Conservation (phyloP, 2,797 vertebrate species). For the Harpagifer antarcticus region DNA sequence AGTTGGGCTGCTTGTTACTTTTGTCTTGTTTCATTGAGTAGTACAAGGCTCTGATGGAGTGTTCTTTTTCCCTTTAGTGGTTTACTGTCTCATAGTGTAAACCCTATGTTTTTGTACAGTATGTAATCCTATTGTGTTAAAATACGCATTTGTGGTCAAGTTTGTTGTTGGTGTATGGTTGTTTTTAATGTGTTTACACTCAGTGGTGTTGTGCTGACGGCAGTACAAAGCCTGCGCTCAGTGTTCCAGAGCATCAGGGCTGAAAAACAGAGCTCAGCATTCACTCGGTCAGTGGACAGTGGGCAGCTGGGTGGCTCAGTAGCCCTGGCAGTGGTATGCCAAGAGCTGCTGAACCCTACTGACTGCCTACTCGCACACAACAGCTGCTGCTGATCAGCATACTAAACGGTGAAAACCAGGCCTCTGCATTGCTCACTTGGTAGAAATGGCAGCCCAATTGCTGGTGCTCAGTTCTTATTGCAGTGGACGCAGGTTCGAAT, state of each 20-base stretch:
- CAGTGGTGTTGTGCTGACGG: constrained; percentile 66
- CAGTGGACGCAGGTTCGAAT: too few relatives aligned
- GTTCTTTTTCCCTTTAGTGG: not conserved
- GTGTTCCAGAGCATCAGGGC: constrained; percentile 70
- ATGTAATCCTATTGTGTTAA: constrained; percentile 21
- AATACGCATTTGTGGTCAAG: constrained; percentile 32
- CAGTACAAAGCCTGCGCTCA: constrained; percentile 57
- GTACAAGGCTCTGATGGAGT: not conserved
- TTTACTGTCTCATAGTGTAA: constrained; percentile 2
- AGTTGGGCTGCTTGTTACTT: constrained; percentile 8
- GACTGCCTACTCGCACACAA: constrained; percentile 33
- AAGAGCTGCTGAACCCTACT: constrained; percentile 45
- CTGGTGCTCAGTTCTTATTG: too few relatives aligned
- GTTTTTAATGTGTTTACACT: constrained; percentile 66
- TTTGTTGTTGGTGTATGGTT: constrained; percentile 36
- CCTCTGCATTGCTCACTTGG: too few relatives aligned
- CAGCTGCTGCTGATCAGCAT: constrained; percentile 32
- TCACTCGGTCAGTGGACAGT: constrained; percentile 51
- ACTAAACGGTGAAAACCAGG: constrained; percentile 11
- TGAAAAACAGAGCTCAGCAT: constrained; percentile 75
- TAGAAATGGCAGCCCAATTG: too few relatives aligned
- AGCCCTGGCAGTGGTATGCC: constrained; percentile 43
- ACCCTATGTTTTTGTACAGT: constrained; percentile 11
- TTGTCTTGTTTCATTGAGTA: constrained; percentile 22
- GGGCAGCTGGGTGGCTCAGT: constrained; percentile 51